A percentile compares a stretch with the other conserved stretches of the same genome.
These are phyloP conservation scores for Conchocele bisecta DNA, from an alignment of 2,888 invertebrate species.

Conservation along the genomic window DNA sequence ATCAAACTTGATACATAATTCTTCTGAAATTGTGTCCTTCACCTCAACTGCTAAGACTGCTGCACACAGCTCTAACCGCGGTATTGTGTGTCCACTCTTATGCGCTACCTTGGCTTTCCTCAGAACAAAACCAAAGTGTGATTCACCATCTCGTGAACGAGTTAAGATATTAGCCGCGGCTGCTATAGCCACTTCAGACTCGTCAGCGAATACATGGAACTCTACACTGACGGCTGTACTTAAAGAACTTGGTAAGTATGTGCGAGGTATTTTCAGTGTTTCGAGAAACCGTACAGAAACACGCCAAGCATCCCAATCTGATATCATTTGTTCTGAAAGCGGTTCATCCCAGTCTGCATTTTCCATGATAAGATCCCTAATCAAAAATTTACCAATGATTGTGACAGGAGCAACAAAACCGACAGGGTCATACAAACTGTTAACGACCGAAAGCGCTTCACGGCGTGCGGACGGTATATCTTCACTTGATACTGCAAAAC, in stretches of 20 bases:
- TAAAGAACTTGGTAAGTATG: slow-evolving; percentile 1
- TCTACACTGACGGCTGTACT: slow-evolving; percentile 2
- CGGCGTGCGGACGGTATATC: slow-evolving; percentile 22
- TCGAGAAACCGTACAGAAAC: slow-evolving; percentile 22
- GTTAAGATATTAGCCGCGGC: slow-evolving; percentile 33
- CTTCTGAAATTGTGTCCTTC: slow-evolving; percentile 5
- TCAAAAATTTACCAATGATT: slow-evolving; percentile 26
- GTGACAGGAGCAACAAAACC: slow-evolving; percentile 32
- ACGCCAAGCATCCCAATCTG: slow-evolving; percentile 39
- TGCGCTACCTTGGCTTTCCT: slow-evolving; percentile 50
- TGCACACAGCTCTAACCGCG: slow-evolving; percentile 45
- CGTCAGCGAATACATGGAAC: no score
- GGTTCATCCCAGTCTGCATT: slow-evolving; percentile 30
- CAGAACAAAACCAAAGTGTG: slow-evolving; percentile 27
- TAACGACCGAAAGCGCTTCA: slow-evolving; percentile 31
- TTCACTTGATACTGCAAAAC: slow-evolving; percentile 6
- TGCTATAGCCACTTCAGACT: no score
- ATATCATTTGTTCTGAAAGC: not conserved
- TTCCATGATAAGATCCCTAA: slow-evolving; percentile 19
- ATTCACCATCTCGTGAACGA: not conserved
- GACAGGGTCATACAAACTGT: slow-evolving; percentile 39
- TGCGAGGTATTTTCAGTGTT: slow-evolving; percentile 8
- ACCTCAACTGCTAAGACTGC: slow-evolving; percentile 43
- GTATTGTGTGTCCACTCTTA: slow-evolving; percentile 23
- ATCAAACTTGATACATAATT: slow-evolving; percentile 3